A percentile compares a stretch with the other conserved stretches of the same genome.
Conservation (phyloP, 2,797 vertebrate species). For the Neosalanx taihuensis region DNA sequence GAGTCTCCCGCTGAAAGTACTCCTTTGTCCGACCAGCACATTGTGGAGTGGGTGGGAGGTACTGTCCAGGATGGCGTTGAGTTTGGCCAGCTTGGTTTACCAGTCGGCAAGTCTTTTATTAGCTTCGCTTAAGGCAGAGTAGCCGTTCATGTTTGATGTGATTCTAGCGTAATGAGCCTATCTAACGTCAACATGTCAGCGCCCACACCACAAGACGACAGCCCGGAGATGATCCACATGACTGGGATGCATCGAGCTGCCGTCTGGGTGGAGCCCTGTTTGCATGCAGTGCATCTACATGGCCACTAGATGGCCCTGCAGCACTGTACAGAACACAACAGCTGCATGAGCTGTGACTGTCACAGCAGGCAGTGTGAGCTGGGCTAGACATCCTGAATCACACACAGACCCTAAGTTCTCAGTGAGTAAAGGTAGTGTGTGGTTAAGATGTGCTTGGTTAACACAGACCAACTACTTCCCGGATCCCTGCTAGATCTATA, state of each 20-base stretch:
- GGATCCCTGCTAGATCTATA: too few relatives aligned
- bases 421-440: too few relatives aligned
- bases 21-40: too few relatives aligned
- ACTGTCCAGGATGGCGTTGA: too few relatives aligned
- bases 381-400: too few relatives aligned
- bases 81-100: background rate
- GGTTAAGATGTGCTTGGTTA: too few relatives aligned
- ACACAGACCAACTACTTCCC: too few relatives aligned
- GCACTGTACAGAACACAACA: conserved; percentile 10
- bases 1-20: too few relatives aligned
- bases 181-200: background rate
- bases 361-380: background rate
- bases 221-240: background rate
- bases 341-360: conserved; percentile 9
- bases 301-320: conserved; percentile 60
- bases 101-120: background rate
- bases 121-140: background rate
- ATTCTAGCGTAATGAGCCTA: background rate
- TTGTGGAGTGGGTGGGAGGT: too few relatives aligned
- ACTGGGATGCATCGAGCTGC: background rate
- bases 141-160: background rate
- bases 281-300: conserved; percentile 6
- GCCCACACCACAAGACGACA: background rate
- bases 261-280: too few relatives aligned
- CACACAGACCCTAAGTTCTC: too few relatives aligned